Evolutionary conservation across 2,888 invertebrate genomes (phyloP).

Genomic region (Yponomeuta plumbellus): DNA sequence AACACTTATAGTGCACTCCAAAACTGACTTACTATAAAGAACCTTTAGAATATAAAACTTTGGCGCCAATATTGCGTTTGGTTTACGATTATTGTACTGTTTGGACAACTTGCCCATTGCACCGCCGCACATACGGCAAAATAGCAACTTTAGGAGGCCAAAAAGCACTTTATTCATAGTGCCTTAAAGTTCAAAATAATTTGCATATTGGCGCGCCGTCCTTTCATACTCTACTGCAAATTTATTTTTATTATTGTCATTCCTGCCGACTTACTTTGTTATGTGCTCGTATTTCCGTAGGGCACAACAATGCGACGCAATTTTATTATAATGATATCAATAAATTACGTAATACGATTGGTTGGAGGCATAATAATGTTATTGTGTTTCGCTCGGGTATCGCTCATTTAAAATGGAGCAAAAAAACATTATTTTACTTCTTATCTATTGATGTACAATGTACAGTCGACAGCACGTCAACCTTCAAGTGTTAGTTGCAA

Average conservation of each 20-base stretch:
- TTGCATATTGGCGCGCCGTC: too few species aligned
- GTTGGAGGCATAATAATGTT: slow-evolving; percentile 11
- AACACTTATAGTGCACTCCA: too few species aligned
- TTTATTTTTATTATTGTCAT: slow-evolving; percentile 30
- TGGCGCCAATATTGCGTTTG: slow-evolving; percentile 15
- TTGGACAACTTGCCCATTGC: slow-evolving; percentile 19
- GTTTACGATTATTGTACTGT: slow-evolving; percentile 19
- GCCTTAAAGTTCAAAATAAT: too few species aligned
- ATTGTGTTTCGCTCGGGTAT: slow-evolving; percentile 4
- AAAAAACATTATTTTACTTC: not conserved
- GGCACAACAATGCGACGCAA: slow-evolving; percentile 12
- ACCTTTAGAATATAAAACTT: not conserved
- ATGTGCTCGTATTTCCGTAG: slow-evolving; percentile 13
- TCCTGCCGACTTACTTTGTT: slow-evolving; percentile 17
- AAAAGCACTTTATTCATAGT: too few species aligned
- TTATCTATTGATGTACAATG: not conserved
- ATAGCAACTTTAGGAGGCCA: too few species aligned
- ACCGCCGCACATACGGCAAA: too few species aligned
- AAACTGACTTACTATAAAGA: not conserved
- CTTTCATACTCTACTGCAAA: slow-evolving; percentile 24
- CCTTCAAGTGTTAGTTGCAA: too few species aligned
- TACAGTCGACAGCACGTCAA: too few species aligned
- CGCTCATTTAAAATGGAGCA: not conserved
- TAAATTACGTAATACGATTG: slow-evolving; percentile 13
- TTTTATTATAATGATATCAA: slow-evolving; percentile 15